Conservation (phyloP, 2,888 invertebrate genomes). For the Lycocerus yunnanus region DNA sequence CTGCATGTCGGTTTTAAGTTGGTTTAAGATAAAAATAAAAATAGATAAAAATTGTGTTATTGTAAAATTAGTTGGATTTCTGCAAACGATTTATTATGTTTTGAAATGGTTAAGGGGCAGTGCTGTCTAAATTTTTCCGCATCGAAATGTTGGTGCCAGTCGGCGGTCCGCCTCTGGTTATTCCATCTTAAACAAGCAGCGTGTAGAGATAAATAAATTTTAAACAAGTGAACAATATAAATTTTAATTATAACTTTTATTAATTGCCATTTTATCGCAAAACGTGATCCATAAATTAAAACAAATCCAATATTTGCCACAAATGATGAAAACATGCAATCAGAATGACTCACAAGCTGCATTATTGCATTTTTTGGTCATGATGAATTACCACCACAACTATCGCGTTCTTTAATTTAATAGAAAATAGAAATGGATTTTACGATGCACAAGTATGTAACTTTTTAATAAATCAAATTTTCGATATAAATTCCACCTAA, state of each 20-base stretch:
- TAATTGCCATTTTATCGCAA: constrained; percentile 6
- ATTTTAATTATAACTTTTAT: neutral
- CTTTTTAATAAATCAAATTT: neutral
- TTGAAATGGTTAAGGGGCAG: too few species aligned
- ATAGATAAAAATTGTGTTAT: too few species aligned
- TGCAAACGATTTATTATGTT: too few species aligned
- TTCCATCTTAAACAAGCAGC: neutral
- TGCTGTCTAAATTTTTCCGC: too few species aligned
- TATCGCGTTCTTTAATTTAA: neutral
- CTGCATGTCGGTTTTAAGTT: too few species aligned
- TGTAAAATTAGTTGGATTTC: too few species aligned
- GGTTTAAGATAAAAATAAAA: too few species aligned
- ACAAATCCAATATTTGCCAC: constrained; percentile 8
- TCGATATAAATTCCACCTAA: neutral
- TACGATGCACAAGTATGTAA: neutral
- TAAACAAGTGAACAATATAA: neutral
- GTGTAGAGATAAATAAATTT: neutral
- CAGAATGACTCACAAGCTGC: neutral
- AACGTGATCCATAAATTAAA: constrained; percentile 2
- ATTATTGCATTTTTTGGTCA: neutral
- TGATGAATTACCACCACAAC: neutral
- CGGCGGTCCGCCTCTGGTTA: neutral
- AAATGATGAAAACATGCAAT: constrained; percentile 12
- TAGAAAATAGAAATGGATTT: neutral
- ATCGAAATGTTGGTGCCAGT: too few species aligned